Base-by-base conservation (phyloP, 2,113 vertebrate genomes). In the Syngnathus scovelli region DNA sequence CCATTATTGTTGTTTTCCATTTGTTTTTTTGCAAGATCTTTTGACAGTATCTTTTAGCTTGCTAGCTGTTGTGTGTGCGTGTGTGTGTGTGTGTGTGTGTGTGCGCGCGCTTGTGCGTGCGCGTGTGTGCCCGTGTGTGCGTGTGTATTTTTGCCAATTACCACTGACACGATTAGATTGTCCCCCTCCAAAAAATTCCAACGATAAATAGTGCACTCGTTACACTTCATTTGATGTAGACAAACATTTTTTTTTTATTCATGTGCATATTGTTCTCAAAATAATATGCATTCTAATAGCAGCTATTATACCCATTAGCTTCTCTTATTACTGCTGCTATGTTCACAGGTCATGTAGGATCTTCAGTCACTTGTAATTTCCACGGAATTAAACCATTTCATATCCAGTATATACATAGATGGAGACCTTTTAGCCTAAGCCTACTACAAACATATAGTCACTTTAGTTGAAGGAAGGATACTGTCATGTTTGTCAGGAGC, bases 121-220 rank as follows among this genome's bases (percentile, higher is more conserved):
- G 18, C 3, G 46, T 6, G 18, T 6, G 7, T 43, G 11, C 5
- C 5, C 13, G 1, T 48, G 6, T n/a, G 4, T 10, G 19, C 49
- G 8, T n/a, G 49, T n/a, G 48, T 51, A 12, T n/a, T 83, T 87
- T 90, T 83, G 27, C 3, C 27, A 33, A 33, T 33, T 74, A 78
- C 80, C 77, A 44, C 78, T 79, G 70, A 86, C 88, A 87, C 85
- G 88, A 91, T 91, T 90, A 89, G 89, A 91, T 90, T 79, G 89
- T 85, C 88, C 71, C 71, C 13, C 13, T 6, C 12, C 12, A 81
- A 85, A 81, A 86, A 89, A 79, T 84, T 76, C 61, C 78, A 21
- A 51, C 7, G 49, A 51, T 51, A 51, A 51, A 21, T 21, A 78
- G 67, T 38, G 76, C 67, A 83, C 66, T 54, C 75, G 87, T 86